These are phyloP conservation scores for Parapsyche elsis DNA, from an alignment of 1,140 invertebrate genomes.

Conservation along the genomic window DNA sequence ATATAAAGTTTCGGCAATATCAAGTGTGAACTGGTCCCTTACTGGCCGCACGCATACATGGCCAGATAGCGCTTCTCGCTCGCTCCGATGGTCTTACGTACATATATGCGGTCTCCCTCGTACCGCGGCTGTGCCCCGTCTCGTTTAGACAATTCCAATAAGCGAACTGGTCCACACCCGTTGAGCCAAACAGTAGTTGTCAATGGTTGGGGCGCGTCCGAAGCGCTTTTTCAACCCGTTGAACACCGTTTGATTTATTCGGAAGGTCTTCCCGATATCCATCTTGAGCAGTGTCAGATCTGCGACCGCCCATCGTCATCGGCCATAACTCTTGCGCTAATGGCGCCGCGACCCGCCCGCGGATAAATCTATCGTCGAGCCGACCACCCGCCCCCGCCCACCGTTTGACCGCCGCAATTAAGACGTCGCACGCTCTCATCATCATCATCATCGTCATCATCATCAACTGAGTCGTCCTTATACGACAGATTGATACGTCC, in stretches of 20 bases:
- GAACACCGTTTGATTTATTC: neutral
- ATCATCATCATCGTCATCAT: neutral
- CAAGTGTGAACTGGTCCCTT: too few species aligned
- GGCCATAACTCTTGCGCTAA: neutral
- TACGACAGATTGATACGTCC: neutral
- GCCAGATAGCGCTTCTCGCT: too few species aligned
- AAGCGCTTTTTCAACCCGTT: neutral
- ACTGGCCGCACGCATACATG: too few species aligned
- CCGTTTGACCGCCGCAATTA: constrained; percentile 1
- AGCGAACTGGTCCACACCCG: neutral
- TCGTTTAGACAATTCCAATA: too few species aligned
- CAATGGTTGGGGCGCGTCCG: neutral
- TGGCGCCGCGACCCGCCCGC: constrained; percentile 3
- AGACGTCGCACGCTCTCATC: neutral
- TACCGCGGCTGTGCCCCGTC: too few species aligned
- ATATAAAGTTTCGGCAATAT: too few species aligned
- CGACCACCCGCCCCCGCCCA: neutral
- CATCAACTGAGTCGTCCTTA: neutral
- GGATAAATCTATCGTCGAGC: constrained; percentile 9
- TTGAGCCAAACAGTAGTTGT: neutral
- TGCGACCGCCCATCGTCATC: neutral
- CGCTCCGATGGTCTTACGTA: too few species aligned
- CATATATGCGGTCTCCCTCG: too few species aligned
- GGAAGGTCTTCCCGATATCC: neutral
- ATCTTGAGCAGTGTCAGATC: neutral